Evolutionary conservation across 2,888 invertebrate genomes (phyloP).

Genomic region (Tiphia femorata): DNA sequence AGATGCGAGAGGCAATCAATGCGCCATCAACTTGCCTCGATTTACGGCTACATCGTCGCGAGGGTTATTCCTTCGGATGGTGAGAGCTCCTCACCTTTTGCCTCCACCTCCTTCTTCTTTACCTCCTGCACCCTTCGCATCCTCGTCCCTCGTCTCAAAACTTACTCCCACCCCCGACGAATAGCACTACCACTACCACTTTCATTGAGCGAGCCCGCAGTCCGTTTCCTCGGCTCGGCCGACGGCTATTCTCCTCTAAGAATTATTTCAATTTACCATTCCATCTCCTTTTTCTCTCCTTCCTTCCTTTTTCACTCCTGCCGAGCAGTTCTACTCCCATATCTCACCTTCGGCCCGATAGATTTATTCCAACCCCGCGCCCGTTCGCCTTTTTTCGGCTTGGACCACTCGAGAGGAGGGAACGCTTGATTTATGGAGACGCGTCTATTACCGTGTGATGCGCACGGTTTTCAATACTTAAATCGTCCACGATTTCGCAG

Average conservation of each 20-base stretch:
- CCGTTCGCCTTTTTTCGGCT: conserved; percentile 15
- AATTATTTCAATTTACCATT: conserved; percentile 66
- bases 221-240: conserved; percentile 41
- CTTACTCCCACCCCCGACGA: no score
- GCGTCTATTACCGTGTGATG: conserved; percentile 43
- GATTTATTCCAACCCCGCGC: no score
- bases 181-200: no score
- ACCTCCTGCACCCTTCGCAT: conserved; percentile 28
- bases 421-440: conserved; percentile 49
- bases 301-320: conserved; percentile 3
- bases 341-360: no score
- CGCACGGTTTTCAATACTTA: background rate
- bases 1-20: conserved; percentile 66
- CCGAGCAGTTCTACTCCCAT: background rate
- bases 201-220: no score
- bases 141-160: conserved; percentile 28
- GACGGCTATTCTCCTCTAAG: conserved; percentile 54
- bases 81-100: conserved; percentile 4
- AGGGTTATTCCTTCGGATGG: conserved; percentile 37
- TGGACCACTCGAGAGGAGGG: conserved; percentile 25
- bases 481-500: no score
- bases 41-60: conserved; percentile 65
- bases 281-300: conserved; percentile 21
- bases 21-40: conserved; percentile 66
- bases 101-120: conserved; percentile 23